These are phyloP conservation scores for Drosophila subquinaria DNA, from an alignment of 2,888 invertebrate genomes.

Conservation along the genomic window DNA sequence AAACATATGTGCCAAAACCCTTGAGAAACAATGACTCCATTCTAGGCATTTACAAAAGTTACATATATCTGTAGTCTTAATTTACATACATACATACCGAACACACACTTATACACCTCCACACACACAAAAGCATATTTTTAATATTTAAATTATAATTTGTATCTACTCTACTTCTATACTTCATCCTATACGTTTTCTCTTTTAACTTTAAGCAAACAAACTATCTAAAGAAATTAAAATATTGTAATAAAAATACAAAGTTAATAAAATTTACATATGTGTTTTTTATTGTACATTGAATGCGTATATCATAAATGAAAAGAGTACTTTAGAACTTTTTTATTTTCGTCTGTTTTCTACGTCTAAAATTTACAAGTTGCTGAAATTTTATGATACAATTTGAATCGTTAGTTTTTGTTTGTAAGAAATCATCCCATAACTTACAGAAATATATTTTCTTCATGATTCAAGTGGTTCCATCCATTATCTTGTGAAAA, in stretches of 20 bases:
- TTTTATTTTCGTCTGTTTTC: too few relatives aligned
- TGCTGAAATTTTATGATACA: too few relatives aligned
- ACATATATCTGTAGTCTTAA: conserved; percentile 61
- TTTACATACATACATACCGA: conserved; percentile 48
- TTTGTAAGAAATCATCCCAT: too few relatives aligned
- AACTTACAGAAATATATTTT: too few relatives aligned
- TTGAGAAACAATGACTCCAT: conserved; percentile 36
- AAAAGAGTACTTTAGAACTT: too few relatives aligned
- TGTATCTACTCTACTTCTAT: conserved; percentile 55
- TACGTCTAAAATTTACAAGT: too few relatives aligned
- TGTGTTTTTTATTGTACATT: neutral
- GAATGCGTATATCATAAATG: too few relatives aligned
- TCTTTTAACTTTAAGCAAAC: conserved; percentile 58
- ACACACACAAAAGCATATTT: conserved; percentile 33
- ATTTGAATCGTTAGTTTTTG: too few relatives aligned
- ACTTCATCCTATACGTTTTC: conserved; percentile 36
- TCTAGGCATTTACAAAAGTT: conserved; percentile 30
- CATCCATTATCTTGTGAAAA: too few relatives aligned
- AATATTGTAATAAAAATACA: conserved; percentile 60
- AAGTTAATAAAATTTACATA: conserved; percentile 3
- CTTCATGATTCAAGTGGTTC: too few relatives aligned
- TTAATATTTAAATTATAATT: conserved; percentile 51
- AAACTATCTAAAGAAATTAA: conserved; percentile 28
- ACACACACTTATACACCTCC: conserved; percentile 9
- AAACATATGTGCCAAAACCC: conserved; percentile 68